These are phyloP conservation scores for Spheniscus humboldti DNA, from an alignment of 2,797 vertebrate genomes.

Conservation along the genomic window DNA sequence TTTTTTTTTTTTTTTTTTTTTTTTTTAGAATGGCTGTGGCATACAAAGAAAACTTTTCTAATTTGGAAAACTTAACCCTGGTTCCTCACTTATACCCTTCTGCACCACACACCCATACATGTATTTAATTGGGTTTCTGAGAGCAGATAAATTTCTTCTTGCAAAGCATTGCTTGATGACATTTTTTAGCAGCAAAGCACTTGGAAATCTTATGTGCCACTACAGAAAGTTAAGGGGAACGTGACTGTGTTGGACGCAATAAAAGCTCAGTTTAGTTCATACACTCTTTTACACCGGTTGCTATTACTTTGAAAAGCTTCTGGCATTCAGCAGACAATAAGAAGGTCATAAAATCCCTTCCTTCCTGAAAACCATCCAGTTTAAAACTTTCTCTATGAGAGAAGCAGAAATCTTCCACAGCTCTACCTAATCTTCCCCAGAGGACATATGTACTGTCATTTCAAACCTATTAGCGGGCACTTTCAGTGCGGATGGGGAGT, in stretches of 20 bases:
- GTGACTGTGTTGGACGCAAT: constrained; percentile 40
- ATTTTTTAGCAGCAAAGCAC: constrained; percentile 19
- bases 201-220: constrained; percentile 47
- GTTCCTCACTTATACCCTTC: background rate
- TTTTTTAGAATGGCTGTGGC: background rate
- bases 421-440: background rate
- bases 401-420: background rate
- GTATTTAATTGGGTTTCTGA: constrained; percentile 22
- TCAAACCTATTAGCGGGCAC: background rate
- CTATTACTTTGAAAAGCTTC: constrained; percentile 70
- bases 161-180: background rate
- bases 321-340: constrained; percentile 69
- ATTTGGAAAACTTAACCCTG: constrained; percentile 1
- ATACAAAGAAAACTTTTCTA: background rate
- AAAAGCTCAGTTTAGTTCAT: constrained; percentile 67
- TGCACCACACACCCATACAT: background rate
- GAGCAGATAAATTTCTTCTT: constrained; percentile 42
- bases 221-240: background rate
- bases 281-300: constrained; percentile 63
- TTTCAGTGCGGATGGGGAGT: background rate
- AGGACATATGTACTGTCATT: constrained; percentile 1
- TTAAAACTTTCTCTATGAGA: constrained; percentile 6
- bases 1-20: too few relatives aligned
- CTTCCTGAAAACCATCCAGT: constrained; percentile 48
- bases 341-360: constrained; percentile 63